Conservation (phyloP, 2,888 invertebrate species). For the Drosophila borealis region DNA sequence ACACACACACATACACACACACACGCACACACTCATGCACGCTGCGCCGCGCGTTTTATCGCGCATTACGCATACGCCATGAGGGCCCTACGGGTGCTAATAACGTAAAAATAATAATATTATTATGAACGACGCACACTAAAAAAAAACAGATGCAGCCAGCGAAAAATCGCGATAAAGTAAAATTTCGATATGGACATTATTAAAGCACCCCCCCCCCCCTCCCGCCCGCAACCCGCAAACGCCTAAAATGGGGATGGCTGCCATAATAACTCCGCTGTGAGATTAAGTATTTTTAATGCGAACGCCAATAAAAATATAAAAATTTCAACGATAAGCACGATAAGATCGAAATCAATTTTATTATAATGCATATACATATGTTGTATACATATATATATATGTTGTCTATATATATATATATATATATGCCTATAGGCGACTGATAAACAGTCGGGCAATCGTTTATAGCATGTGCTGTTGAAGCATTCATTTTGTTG, state of each 20-base stretch:
- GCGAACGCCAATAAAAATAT: slow-evolving; percentile 75
- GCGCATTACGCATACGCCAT: slow-evolving; percentile 75
- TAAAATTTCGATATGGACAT: slow-evolving; percentile 78
- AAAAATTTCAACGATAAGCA: slow-evolving; percentile 79
- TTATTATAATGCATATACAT: slow-evolving; percentile 56
- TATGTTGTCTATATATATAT: slow-evolving; percentile 11
- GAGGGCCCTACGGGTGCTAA: slow-evolving; percentile 75
- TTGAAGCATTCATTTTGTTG: slow-evolving; percentile 36
- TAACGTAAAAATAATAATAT: slow-evolving; percentile 75
- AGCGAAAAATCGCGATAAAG: slow-evolving; percentile 74
- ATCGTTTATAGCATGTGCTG: slow-evolving; percentile 56
- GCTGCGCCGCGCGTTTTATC: slow-evolving; percentile 60
- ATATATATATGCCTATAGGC: slow-evolving; percentile 20
- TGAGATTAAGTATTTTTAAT: slow-evolving; percentile 82
- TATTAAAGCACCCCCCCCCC: slow-evolving; percentile 62
- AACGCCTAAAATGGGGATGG: slow-evolving; percentile 24
- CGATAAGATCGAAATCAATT: slow-evolving; percentile 74
- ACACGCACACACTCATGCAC: background rate
- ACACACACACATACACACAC: slow-evolving; percentile 20
- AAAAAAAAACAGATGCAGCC: slow-evolving; percentile 32
- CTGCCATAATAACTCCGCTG: slow-evolving; percentile 62
- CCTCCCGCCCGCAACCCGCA: background rate
- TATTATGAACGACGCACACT: slow-evolving; percentile 44
- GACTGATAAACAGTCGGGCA: slow-evolving; percentile 51
- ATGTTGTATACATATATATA: slow-evolving; percentile 18